A percentile compares a stretch with the other conserved stretches of the same genome.
Evolutionary conservation across 2,888 invertebrate species (phyloP).

Genomic region (Copidosoma aretas): DNA sequence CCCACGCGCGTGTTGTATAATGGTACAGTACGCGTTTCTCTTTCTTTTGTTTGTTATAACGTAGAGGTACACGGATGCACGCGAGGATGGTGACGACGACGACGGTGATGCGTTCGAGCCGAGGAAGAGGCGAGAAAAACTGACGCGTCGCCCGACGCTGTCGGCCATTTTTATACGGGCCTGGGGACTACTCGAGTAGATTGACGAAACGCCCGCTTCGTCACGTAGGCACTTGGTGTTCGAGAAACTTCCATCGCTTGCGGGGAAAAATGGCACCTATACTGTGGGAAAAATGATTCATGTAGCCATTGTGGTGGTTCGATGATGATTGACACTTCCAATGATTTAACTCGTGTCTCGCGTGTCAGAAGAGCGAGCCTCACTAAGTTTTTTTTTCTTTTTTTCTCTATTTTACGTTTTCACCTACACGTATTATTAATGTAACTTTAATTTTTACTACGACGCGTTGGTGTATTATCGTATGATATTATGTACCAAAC

Average conservation of each 20-base stretch:
- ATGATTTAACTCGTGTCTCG: too few relatives aligned
- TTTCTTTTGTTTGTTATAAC: background rate
- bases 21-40: background rate
- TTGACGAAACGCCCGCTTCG: constrained; percentile 22
- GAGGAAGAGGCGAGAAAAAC: constrained; percentile 24
- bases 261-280: too few relatives aligned
- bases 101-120: constrained; percentile 13
- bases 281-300: too few relatives aligned
- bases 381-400: too few relatives aligned
- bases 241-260: background rate
- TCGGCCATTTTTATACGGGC: constrained; percentile 40
- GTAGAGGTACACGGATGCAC: background rate
- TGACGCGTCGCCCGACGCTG: constrained; percentile 33
- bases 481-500: too few relatives aligned
- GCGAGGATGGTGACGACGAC: background rate
- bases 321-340: too few relatives aligned
- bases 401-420: too few relatives aligned
- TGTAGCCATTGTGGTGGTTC: too few relatives aligned
- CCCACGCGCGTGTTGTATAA: background rate
- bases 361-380: too few relatives aligned
- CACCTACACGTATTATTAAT: too few relatives aligned
- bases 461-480: too few relatives aligned
- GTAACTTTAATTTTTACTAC: too few relatives aligned
- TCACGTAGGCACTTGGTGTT: constrained; percentile 23
- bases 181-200: constrained; percentile 38